These are phyloP conservation scores for Drosophila takahashii DNA, from an alignment of 1,140 invertebrate genomes.

Conservation along the genomic window DNA sequence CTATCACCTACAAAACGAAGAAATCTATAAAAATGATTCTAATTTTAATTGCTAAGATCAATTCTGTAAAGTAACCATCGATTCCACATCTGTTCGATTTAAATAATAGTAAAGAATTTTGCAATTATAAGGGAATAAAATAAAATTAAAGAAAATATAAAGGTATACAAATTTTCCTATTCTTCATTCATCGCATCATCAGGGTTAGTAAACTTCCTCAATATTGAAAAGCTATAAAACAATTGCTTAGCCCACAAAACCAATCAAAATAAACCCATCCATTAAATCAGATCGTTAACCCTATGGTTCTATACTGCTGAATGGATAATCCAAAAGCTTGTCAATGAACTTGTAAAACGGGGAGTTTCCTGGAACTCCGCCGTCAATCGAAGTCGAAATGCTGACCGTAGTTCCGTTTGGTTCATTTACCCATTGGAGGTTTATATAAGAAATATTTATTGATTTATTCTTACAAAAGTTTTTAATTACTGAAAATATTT, in stretches of 20 bases:
- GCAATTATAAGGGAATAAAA: no score
- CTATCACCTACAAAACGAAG: no score
- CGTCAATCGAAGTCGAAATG: constrained; percentile 31
- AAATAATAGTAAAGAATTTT: no score
- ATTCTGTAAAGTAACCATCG: no score
- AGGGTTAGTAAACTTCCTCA: background rate
- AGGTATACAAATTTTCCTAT: background rate
- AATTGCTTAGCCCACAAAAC: background rate
- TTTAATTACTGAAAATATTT: background rate
- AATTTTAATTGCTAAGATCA: no score
- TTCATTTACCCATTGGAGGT: background rate
- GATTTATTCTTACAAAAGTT: background rate
- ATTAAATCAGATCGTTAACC: constrained; percentile 44
- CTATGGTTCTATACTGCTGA: constrained; percentile 24
- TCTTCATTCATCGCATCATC: background rate
- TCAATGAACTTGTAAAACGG: constrained; percentile 57
- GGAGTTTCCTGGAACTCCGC: constrained; percentile 44
- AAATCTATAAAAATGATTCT: no score
- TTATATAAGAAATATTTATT: constrained; percentile 10
- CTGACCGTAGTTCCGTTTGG: constrained; percentile 59
- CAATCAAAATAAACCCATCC: constrained; percentile 7
- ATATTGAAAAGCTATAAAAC: background rate
- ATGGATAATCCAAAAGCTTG: constrained; percentile 34
- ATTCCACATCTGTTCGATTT: no score
- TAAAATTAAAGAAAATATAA: no score